Evolutionary conservation across 2,888 invertebrate genomes (phyloP), one percentile per base, ranked within the genome.

Genomic region (Drosophila parthenogenetica): DNA sequence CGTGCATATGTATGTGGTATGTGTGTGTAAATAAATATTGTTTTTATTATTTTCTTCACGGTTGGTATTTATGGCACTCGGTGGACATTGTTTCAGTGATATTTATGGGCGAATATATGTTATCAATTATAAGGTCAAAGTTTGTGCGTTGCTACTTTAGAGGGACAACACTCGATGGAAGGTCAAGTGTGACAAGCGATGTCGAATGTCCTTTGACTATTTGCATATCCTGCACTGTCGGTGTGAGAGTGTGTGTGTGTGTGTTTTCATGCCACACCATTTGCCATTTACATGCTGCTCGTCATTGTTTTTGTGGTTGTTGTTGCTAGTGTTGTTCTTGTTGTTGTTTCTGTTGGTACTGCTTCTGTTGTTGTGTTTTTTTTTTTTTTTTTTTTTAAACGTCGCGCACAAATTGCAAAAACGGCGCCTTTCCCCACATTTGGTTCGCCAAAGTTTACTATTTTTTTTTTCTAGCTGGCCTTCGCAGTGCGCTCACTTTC

Each of bases 401-500:
- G 68, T 62, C 80, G 78, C 82, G 51, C 70, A 79, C 79, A 86
- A 82, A 86, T 86, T 79, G 74, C 86, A 74, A 74, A 78, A 78
- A 65, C 68, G 81, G 69, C 79, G 82, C 84, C 83, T 71, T 62
- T 61, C 54, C 63, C 71, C 64, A 57, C 65, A 72, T 79, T 79
- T 81, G 57, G 32, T 48, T 57, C 61, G 49, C 62, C 60, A 55
- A 29, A 29, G 29, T 29, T 29, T 29, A 2, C 7, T 29, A 8
- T 22, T 13, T 14, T 46, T 17, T 54, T 35, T 35, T 22, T 5
- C 7, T 19, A 7, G 11, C 11, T n/a, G 25, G 13, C 43, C 32
- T 22, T 19, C 19, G 22, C 13, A 35, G 35, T 29, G 29, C 29
- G 29, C n/a, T 7, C 22, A 37, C 46, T 32, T 19, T 10, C 22